Conservation (phyloP, 2,888 invertebrate genomes). For the Campoplex capitator region DNA sequence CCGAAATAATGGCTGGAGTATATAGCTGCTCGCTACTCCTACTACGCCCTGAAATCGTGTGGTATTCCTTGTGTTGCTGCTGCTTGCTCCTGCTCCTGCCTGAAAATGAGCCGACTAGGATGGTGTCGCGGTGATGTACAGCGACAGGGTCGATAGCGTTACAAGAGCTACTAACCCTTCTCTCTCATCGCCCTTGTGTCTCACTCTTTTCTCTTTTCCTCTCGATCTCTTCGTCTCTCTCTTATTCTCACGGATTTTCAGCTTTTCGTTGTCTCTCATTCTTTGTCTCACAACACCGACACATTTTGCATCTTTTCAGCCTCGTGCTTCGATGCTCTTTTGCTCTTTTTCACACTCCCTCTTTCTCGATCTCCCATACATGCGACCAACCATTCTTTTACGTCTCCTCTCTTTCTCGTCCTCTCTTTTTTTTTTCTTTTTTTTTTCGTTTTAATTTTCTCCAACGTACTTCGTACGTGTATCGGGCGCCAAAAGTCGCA, state of each 20-base stretch:
- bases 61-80: constrained; percentile 57
- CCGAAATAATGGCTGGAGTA: constrained; percentile 82
- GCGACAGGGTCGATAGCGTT: constrained; percentile 85
- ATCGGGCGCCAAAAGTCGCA: constrained; percentile 41
- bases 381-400: constrained; percentile 34
- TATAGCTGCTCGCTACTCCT: constrained; percentile 74
- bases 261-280: constrained; percentile 39
- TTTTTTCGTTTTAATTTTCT: constrained; percentile 12
- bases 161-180: constrained; percentile 84
- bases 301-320: constrained; percentile 32
- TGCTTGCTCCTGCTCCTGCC: constrained; percentile 66
- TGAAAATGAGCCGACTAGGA: constrained; percentile 83
- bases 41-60: constrained; percentile 71
- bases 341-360: constrained; percentile 32
- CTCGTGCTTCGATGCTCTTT: constrained; percentile 41
- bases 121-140: constrained; percentile 85
- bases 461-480: constrained; percentile 23
- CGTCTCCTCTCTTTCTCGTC: not conserved
- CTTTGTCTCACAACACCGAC: constrained; percentile 45
- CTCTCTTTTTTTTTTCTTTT: too few relatives aligned
- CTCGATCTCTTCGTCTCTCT: constrained; percentile 35
- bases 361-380: constrained; percentile 11
- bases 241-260: constrained; percentile 26
- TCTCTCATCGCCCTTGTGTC: constrained; percentile 68
- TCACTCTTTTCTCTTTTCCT: constrained; percentile 41